Conservation (phyloP, 2,113 vertebrate genomes). For the Trinectes maculatus region DNA sequence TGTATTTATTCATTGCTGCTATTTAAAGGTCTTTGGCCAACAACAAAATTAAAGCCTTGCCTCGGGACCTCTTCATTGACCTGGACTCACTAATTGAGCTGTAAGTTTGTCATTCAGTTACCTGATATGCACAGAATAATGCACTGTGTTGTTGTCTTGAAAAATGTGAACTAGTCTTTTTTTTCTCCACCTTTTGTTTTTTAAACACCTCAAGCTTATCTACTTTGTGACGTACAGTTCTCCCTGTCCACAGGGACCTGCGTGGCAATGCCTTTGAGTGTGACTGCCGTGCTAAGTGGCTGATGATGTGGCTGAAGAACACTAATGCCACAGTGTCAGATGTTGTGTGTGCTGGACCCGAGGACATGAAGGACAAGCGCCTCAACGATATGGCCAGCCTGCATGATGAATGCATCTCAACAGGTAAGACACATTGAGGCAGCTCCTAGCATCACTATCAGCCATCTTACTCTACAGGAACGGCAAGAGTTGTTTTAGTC, state of each 20-base stretch:
- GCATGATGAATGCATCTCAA: constrained; percentile 93
- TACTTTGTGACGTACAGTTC: constrained; percentile 7
- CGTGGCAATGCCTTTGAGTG: constrained; percentile 97
- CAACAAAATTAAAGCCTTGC: constrained; percentile 93
- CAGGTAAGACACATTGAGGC: constrained; percentile 82
- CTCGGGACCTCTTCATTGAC: constrained; percentile 92
- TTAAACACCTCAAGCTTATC: too few relatives aligned
- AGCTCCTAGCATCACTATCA: constrained; percentile 4
- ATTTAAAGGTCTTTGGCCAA: constrained; percentile 93
- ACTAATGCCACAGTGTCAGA: constrained; percentile 98
- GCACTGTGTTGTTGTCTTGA: too few relatives aligned
- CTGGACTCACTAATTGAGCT: constrained; percentile 97
- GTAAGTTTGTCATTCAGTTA: constrained; percentile 81
- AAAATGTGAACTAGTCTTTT: too few relatives aligned
- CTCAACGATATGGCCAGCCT: constrained; percentile 93
- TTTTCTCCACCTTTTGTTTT: too few relatives aligned
- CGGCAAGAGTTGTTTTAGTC: neutral
- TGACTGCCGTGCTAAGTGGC: constrained; percentile 97
- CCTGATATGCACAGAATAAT: neutral
- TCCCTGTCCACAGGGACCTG: constrained; percentile 86
- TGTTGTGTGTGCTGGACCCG: constrained; percentile 90
- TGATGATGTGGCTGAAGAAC: constrained; percentile 95
- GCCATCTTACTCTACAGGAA: neutral
- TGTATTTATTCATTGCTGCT: constrained; percentile 37
- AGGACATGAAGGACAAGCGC: constrained; percentile 93